Evolutionary conservation across 1,140 invertebrate genomes (phyloP), one percentile per base, ranked within the genome.

Genomic region (Drosophila triauraria): DNA sequence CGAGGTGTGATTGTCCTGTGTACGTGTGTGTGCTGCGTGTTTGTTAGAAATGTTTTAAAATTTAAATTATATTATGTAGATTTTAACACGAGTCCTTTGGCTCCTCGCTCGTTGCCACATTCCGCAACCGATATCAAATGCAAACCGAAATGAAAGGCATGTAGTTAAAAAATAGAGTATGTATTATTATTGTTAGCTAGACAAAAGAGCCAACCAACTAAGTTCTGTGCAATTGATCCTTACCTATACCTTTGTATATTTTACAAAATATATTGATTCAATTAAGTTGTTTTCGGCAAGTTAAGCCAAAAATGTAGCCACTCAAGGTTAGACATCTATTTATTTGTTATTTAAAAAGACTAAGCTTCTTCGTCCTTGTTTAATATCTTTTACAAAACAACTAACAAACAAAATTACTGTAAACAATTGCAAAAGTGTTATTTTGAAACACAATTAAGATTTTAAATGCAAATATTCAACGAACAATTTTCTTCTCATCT

Each of bases 131-230:
- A 78, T 72, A 62, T 53, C 64, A 68, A 60, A 58, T 82, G 67
- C 50, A 53, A 51, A 77, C 62, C 56, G 57, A 61, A 72, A 62
- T 48, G 30, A 69, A 61, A 59, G 65, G 70, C 69, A 70, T 72
- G 23, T 70, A 76, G 74, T 57, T 82, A 68, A 56, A 56, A 40
- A 40, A 54, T 78, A 78, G 57, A 56, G 38, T 65, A 69, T 72
- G 63, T 88, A 64, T 82, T 85, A 64, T 79, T 85, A 57, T 78
- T 79, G 32, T 77, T 88, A 78, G 65, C 75, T 86, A 86, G 83
- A 86, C 59, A 86, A 88, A 86, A 38, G 27, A 72, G 79, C 76
- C 75, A 87, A 79, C 27, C 56, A 82, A 83, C 59, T 56, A 50
- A 38, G 54, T 56, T 71, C 30, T 60, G 60, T 75, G 61, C 58